Percentiles rank a stretch among this genome's conserved stretches.
Conservation (phyloP, 2,888 invertebrate species). For the Euproctis similis region DNA sequence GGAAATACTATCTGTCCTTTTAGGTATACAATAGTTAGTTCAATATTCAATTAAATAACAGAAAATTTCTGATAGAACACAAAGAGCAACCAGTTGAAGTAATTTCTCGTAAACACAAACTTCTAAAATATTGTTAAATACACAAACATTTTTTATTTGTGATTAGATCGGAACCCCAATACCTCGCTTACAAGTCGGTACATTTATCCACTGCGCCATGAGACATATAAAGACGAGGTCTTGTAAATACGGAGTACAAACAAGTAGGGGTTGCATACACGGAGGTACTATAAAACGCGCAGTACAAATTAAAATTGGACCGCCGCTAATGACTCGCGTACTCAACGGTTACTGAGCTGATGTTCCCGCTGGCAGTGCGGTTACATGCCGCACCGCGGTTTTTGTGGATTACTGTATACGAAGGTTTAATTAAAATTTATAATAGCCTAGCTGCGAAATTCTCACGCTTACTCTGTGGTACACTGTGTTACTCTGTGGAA, state of each 20-base stretch:
- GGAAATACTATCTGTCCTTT: too few relatives aligned
- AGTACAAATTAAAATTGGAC: slow-evolving; percentile 67
- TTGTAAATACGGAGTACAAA: slow-evolving; percentile 12
- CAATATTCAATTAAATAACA: too few relatives aligned
- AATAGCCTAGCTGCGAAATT: slow-evolving; percentile 28
- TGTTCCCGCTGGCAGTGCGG: slow-evolving; percentile 25
- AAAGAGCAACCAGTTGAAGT: too few relatives aligned
- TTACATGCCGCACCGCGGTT: slow-evolving; percentile 27
- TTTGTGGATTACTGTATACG: slow-evolving; percentile 29
- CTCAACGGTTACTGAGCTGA: slow-evolving; percentile 26
- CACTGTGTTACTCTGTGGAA: slow-evolving; percentile 8
- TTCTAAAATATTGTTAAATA: too few relatives aligned
- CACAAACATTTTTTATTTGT: too few relatives aligned
- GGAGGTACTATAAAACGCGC: slow-evolving; percentile 46
- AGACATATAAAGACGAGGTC: too few relatives aligned
- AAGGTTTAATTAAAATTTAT: slow-evolving; percentile 34
- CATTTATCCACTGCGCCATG: too few relatives aligned
- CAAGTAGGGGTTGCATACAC: slow-evolving; percentile 30
- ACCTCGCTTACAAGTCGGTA: too few relatives aligned
- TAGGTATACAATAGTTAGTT: too few relatives aligned
- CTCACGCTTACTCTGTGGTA: slow-evolving; percentile 21
- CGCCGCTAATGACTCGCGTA: slow-evolving; percentile 49
- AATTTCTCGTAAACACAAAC: too few relatives aligned
- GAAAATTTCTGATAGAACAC: too few relatives aligned
- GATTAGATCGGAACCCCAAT: too few relatives aligned